Percentiles rank a stretch among this genome's conserved stretches.
Evolutionary conservation across 2,888 invertebrate genomes (phyloP).

Genomic region (Lochmaea capreae): DNA sequence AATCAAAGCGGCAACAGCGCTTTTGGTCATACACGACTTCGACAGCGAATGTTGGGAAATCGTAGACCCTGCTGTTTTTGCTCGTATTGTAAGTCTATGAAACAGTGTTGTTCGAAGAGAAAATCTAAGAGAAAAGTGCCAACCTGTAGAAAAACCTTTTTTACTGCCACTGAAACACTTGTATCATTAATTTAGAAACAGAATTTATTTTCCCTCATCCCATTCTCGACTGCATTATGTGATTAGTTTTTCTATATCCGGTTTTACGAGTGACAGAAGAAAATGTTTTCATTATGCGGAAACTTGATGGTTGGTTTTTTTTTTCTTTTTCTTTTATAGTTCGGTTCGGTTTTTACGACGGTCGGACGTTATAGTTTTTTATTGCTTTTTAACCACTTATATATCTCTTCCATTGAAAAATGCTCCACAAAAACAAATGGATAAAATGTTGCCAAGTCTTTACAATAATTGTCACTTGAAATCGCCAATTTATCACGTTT

Average conservation of each 20-base stretch:
- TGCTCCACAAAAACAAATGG: background rate
- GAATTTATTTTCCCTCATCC: too few species aligned
- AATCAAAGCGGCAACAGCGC: too few species aligned
- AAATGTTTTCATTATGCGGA: constrained; percentile 40
- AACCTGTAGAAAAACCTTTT: too few species aligned
- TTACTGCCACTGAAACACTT: too few species aligned
- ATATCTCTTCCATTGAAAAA: background rate
- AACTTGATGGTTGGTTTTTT: constrained; percentile 30
- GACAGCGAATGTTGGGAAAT: too few species aligned
- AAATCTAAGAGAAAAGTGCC: too few species aligned
- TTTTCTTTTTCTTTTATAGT: constrained; percentile 18
- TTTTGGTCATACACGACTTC: too few species aligned
- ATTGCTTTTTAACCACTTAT: constrained; percentile 15
- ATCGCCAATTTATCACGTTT: too few species aligned
- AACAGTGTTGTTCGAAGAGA: too few species aligned
- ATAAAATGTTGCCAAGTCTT: background rate
- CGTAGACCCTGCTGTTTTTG: too few species aligned
- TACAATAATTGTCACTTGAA: background rate
- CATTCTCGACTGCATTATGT: constrained; percentile 37
- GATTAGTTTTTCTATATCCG: constrained; percentile 39
- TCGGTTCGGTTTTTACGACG: constrained; percentile 21
- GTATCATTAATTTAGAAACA: too few species aligned
- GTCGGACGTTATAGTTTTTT: constrained; percentile 11
- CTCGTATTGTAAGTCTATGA: too few species aligned
- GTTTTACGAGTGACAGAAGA: constrained; percentile 39